These are phyloP conservation scores for Psittacula echo DNA, from an alignment of 2,797 vertebrate genomes.

Conservation along the genomic window DNA sequence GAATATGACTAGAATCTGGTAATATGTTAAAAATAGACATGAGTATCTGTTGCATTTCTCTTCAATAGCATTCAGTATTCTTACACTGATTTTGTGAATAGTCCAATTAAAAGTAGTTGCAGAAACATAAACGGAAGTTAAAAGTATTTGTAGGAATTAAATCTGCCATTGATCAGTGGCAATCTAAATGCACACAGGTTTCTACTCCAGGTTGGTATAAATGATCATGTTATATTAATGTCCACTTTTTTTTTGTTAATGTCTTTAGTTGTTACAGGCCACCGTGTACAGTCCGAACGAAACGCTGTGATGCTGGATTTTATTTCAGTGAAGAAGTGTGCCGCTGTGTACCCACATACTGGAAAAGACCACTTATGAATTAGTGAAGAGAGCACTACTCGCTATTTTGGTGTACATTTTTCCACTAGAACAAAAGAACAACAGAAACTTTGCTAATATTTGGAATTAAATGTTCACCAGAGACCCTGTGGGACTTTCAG, in stretches of 20 bases:
- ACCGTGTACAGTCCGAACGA: conserved; percentile 85
- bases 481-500: conserved; percentile 58
- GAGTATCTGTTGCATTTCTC: neutral
- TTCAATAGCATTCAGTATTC: neutral
- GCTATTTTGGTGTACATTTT: conserved; percentile 43
- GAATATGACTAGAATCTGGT: rapidly evolving
- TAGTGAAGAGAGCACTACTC: conserved; percentile 31
- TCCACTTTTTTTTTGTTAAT: neutral
- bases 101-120: neutral
- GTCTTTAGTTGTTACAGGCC: conserved; percentile 88
- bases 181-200: neutral
- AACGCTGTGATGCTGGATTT: conserved; percentile 87
- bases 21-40: neutral
- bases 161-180: neutral
- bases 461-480: conserved; percentile 73
- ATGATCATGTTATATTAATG: neutral
- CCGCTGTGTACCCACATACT: conserved; percentile 92
- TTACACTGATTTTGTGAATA: neutral
- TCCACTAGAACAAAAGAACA: conserved; percentile 43
- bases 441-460: conserved; percentile 54
- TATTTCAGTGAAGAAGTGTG: conserved; percentile 95
- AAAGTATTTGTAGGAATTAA: neutral
- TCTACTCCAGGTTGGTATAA: neutral
- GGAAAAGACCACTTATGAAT: conserved; percentile 87
- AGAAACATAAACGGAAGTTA: neutral